Conservation (phyloP, 2,113 vertebrate species). For the Vulpes vulpes region DNA sequence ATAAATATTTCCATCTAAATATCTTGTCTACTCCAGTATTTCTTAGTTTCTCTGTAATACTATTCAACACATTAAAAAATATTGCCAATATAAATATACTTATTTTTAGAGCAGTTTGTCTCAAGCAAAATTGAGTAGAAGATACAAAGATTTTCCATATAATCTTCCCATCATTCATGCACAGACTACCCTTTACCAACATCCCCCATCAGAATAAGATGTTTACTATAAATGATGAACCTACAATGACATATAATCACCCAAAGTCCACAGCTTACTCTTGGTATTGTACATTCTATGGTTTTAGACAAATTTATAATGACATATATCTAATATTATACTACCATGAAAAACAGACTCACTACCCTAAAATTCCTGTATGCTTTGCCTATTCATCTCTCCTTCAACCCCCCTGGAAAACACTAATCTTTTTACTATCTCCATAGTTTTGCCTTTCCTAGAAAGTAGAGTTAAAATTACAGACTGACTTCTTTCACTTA, state of each 20-base stretch:
- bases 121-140: not conserved
- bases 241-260: not conserved
- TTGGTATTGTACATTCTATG: not conserved
- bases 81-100: not conserved
- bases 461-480: not conserved
- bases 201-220: not conserved
- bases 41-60: not conserved
- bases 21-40: not conserved
- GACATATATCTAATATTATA: not conserved
- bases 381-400: not conserved
- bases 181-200: not conserved
- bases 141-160: not conserved
- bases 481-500: not conserved
- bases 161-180: not conserved
- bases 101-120: not conserved
- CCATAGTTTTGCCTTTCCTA: not conserved
- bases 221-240: not conserved
- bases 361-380: not conserved
- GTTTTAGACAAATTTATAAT: not conserved
- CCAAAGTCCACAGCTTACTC: not conserved
- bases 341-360: not conserved
- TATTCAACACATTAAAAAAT: not conserved
- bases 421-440: not conserved
- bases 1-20: conserved; percentile 36
- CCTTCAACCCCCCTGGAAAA: not conserved